Evolutionary conservation across 2,113 vertebrate genomes (phyloP).

Genomic region (Noturus placidus): DNA sequence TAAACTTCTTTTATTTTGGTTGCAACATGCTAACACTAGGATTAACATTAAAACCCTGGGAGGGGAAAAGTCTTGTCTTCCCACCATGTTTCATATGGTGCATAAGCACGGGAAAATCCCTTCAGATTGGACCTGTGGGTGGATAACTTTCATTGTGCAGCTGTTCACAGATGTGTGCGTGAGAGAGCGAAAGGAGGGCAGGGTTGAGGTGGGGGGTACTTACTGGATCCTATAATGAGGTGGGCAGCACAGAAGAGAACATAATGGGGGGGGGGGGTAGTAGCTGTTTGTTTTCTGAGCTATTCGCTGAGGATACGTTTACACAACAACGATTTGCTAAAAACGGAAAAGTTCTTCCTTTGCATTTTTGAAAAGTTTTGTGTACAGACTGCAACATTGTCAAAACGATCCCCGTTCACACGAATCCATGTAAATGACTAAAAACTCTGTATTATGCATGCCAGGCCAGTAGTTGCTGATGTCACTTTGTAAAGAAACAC

Average conservation of each 20-base stretch:
- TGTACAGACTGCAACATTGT: too few species aligned
- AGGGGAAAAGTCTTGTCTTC: conserved; percentile 13
- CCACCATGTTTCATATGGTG: conserved; percentile 10
- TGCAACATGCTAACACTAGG: not conserved
- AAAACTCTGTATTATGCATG: too few species aligned
- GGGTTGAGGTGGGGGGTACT: not conserved
- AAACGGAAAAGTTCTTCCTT: not conserved
- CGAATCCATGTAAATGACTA: too few species aligned
- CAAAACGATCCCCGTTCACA: too few species aligned
- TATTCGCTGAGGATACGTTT: not conserved
- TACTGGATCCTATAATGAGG: conserved; percentile 2
- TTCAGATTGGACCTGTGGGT: conserved; percentile 21
- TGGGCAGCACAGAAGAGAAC: not conserved
- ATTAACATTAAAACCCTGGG: conserved; percentile 1
- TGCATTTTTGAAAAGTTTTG: too few species aligned
- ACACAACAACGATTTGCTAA: too few species aligned
- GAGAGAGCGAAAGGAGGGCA: not conserved
- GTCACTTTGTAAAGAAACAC: too few species aligned
- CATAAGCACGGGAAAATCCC: not conserved
- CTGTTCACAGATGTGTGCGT: conserved; percentile 40
- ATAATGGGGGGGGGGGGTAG: not conserved
- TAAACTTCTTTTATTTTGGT: conserved; percentile 1
- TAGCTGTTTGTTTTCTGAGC: conserved; percentile 26
- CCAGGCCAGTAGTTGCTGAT: too few species aligned
- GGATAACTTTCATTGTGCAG: conserved; percentile 41